Conservation (phyloP, 2,888 invertebrate species). For the Rhyacophila evoluta region DNA sequence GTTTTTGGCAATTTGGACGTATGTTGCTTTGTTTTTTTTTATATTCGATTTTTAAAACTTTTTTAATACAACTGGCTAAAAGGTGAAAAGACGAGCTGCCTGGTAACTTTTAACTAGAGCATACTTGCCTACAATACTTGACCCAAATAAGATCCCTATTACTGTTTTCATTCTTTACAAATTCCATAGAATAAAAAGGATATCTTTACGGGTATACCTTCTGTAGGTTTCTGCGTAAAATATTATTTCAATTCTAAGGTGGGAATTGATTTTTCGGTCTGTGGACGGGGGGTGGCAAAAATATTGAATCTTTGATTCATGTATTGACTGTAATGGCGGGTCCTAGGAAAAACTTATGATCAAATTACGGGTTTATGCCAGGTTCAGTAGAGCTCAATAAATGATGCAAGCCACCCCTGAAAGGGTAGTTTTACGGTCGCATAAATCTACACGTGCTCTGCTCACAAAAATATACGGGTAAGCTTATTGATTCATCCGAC, state of each 20-base stretch:
- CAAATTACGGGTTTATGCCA: conserved; percentile 21
- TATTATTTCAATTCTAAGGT: neutral
- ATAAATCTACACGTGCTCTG: conserved; percentile 13
- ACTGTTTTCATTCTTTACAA: neutral
- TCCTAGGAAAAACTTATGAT: conserved; percentile 19
- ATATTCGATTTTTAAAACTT: too few relatives aligned
- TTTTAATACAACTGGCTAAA: too few relatives aligned
- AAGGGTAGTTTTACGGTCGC: conserved; percentile 21
- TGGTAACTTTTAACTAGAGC: too few relatives aligned
- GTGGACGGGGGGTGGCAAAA: neutral
- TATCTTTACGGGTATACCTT: too few relatives aligned
- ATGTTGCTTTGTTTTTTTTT: too few relatives aligned
- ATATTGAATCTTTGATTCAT: conserved; percentile 20
- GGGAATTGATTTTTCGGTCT: neutral
- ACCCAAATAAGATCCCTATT: too few relatives aligned
- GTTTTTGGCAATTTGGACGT: too few relatives aligned
- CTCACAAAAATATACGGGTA: conserved; percentile 11
- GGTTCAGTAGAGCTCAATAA: conserved; percentile 9
- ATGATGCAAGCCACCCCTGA: conserved; percentile 5
- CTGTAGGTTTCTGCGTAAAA: neutral
- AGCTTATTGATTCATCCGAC: neutral
- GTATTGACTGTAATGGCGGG: neutral
- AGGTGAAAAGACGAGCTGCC: too few relatives aligned
- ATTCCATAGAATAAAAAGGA: neutral
- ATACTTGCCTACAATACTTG: too few relatives aligned